Evolutionary conservation across 2,797 vertebrate genomes (phyloP), one percentile per base, ranked within the genome.

Genomic region (Siniperca scherzeri): DNA sequence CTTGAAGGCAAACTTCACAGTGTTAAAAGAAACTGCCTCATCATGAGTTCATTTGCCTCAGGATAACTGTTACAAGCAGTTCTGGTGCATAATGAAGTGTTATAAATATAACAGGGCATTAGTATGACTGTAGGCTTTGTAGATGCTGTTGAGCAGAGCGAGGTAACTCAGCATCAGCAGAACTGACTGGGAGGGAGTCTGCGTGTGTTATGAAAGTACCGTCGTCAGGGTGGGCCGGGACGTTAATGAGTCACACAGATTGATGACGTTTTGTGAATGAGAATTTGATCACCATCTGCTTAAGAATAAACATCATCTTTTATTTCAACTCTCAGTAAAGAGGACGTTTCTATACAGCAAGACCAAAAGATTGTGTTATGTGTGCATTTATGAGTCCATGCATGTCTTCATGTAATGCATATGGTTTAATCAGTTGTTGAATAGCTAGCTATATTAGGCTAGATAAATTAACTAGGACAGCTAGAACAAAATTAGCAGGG

Each of bases 41-140:
- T 59, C 53, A 9, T 70, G 59, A 57, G 66, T 60, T 57, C 38
- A 69, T 72, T 74, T n/a, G 70, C 62, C 16, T 44, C 33, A 19
- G 69, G 60, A 52, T 66, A 55, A 61, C 60, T 27, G 48, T 71
- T 73, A 48, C 9, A 72, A 65, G 80, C 62, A 59, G 67, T 42
- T 59, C 60, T 68, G 77, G n/a, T 42, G 12, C 57, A 86, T 83
- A 76, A 83, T 66, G 64, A 73, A 76, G 65, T 59, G 50, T 38
- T 80, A 53, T 71, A 76, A 82, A 86, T 82, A 73, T 40, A 67
- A 30, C 61, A 48, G 33, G 46, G 21, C 67, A 46, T 75, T 52
- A 52, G 71, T 53, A 8, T 67, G 52, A 42, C 77, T 70, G 53
- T 13, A 30, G 77, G 74, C 78, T 59, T n/a, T 59, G 66, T 44